phyloP scores from a whole-genome alignment of 2,113 vertebrate genomes.

The Glaucidium brasilianum region DNA sequence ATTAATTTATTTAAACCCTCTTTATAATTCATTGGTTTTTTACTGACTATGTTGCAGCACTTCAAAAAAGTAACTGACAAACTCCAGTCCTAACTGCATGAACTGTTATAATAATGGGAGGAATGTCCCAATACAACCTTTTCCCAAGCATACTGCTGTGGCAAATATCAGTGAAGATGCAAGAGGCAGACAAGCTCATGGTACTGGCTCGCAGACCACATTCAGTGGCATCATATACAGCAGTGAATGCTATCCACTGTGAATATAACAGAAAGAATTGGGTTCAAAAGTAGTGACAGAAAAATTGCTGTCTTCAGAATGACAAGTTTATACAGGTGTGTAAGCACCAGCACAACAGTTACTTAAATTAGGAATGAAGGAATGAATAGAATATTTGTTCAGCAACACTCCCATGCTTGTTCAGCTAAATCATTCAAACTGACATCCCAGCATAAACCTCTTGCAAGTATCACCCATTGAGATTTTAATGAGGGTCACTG shows the following conservation, averaged over 20 bases:
- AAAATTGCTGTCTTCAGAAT: not conserved
- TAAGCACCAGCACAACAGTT: not conserved
- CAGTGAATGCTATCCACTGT: not conserved
- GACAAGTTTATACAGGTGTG: not conserved
- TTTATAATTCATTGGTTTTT: not conserved
- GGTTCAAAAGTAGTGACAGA: not conserved
- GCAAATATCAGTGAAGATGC: not conserved
- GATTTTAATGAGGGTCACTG: not conserved
- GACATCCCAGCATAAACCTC: not conserved
- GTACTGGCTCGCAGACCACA: not conserved
- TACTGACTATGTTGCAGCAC: not conserved
- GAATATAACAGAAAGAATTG: not conserved
- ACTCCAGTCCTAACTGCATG: not conserved
- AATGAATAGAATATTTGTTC: not conserved
- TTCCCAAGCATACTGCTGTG: not conserved
- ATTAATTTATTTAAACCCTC: not conserved
- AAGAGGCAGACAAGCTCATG: not conserved
- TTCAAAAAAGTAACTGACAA: not conserved
- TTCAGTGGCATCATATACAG: not conserved
- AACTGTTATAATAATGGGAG: not conserved
- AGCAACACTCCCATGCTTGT: accelerated
- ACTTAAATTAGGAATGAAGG: not conserved
- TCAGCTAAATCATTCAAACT: not conserved
- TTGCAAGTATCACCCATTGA: not conserved
- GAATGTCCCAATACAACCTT: not conserved